Conservation (phyloP, 2,888 invertebrate genomes). For the Notodonta ziczac region DNA sequence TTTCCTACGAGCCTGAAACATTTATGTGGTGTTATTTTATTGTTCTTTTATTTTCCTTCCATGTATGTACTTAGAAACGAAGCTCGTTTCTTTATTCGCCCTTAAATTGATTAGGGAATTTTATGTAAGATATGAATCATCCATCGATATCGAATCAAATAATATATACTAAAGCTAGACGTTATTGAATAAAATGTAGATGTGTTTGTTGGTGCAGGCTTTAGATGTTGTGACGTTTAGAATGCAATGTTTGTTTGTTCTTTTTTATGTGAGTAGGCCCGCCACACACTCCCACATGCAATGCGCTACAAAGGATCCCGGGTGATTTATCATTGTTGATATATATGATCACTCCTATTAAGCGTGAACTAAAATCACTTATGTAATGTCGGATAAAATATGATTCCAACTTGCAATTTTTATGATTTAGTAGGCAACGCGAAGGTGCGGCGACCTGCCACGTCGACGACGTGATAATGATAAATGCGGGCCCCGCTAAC, state of each 20-base stretch:
- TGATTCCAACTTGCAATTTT: slow-evolving; percentile 52
- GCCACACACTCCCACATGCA: not conserved
- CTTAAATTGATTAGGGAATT: slow-evolving; percentile 7
- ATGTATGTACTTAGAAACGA: slow-evolving; percentile 14
- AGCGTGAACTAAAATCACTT: slow-evolving; percentile 10
- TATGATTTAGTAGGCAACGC: slow-evolving; percentile 55
- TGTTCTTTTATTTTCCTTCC: slow-evolving; percentile 33
- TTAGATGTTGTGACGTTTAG: not conserved
- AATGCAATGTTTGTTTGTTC: no score
- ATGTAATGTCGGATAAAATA: slow-evolving; percentile 28
- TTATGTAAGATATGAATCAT: not conserved
- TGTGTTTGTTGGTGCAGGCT: not conserved
- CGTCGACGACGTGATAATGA: slow-evolving; percentile 74
- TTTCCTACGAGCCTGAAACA: slow-evolving; percentile 52
- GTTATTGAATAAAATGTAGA: slow-evolving; percentile 1
- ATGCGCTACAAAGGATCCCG: slow-evolving; percentile 10
- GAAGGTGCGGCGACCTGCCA: slow-evolving; percentile 68
- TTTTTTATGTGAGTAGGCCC: no score
- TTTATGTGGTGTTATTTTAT: slow-evolving; percentile 53
- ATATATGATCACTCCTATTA: slow-evolving; percentile 20
- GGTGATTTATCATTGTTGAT: slow-evolving; percentile 30
- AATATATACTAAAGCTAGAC: not conserved
- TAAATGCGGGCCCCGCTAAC: slow-evolving; percentile 67
- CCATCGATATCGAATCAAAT: not conserved
- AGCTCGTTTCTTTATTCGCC: slow-evolving; percentile 3